These are phyloP conservation scores for Cochlearius cochlearius DNA, from an alignment of 2,113 vertebrate species.

Conservation along the genomic window DNA sequence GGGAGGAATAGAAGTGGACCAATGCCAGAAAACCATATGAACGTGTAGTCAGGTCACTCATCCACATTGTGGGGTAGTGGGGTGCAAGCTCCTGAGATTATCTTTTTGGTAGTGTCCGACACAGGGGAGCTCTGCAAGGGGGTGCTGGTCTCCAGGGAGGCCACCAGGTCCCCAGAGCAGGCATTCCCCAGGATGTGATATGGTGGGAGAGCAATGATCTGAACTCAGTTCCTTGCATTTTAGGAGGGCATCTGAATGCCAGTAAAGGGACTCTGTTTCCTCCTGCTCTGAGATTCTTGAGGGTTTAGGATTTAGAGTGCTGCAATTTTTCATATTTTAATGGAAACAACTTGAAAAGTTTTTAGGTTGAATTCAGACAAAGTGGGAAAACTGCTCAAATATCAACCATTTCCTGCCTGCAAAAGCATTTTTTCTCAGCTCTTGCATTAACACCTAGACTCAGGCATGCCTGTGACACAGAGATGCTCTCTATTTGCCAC, in stretches of 20 bases:
- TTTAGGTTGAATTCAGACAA: background rate
- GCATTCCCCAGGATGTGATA: background rate
- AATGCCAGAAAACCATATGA: background rate
- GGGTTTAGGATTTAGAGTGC: background rate
- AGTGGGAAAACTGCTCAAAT: background rate
- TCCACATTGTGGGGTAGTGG: rapidly evolving
- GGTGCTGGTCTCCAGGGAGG: background rate
- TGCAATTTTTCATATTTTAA: background rate
- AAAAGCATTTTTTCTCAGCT: background rate
- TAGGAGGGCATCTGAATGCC: background rate
- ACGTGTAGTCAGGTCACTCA: background rate
- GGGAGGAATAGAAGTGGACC: background rate
- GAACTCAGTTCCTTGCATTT: background rate
- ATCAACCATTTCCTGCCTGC: background rate
- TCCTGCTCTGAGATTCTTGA: background rate
- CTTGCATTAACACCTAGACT: background rate
- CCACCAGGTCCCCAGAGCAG: background rate
- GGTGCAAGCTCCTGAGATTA: background rate
- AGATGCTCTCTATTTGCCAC: background rate
- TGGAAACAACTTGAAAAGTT: background rate
- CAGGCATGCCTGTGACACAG: background rate
- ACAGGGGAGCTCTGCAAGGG: background rate
- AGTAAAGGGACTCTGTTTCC: background rate
- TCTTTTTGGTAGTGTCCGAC: background rate
- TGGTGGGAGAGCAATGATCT: rapidly evolving